These are phyloP conservation scores for Lamellibrachia luymesi DNA, from an alignment of 1,140 invertebrate genomes.

Conservation along the genomic window DNA sequence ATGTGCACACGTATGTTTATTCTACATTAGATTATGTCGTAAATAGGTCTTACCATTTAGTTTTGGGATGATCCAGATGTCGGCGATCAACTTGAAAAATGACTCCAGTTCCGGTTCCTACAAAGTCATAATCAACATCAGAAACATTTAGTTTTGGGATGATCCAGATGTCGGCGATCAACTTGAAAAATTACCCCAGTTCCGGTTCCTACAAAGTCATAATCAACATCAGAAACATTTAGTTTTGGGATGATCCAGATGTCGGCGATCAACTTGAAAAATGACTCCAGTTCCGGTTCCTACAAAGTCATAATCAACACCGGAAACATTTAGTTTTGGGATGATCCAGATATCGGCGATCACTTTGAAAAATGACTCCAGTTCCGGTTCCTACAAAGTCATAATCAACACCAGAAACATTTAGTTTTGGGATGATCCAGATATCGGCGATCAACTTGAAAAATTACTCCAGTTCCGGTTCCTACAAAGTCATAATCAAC, in stretches of 20 bases:
- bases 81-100: not conserved
- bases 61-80: not conserved
- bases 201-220: too few relatives aligned
- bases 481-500: too few relatives aligned
- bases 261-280: not conserved
- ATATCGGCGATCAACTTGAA: too few relatives aligned
- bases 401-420: too few relatives aligned
- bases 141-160: not conserved
- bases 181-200: too few relatives aligned
- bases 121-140: not conserved
- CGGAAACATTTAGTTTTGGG: not conserved
- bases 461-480: too few relatives aligned
- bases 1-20: not conserved
- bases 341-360: too few relatives aligned
- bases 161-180: too few relatives aligned
- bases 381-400: too few relatives aligned
- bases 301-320: not conserved
- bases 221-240: too few relatives aligned
- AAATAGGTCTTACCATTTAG: not conserved
- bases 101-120: not conserved
- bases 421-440: too few relatives aligned
- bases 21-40: not conserved
- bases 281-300: not conserved
- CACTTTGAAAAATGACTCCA: too few relatives aligned
- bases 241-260: not conserved